Conservation (phyloP, 2,797 vertebrate species). For the Xyrichtys novacula region DNA sequence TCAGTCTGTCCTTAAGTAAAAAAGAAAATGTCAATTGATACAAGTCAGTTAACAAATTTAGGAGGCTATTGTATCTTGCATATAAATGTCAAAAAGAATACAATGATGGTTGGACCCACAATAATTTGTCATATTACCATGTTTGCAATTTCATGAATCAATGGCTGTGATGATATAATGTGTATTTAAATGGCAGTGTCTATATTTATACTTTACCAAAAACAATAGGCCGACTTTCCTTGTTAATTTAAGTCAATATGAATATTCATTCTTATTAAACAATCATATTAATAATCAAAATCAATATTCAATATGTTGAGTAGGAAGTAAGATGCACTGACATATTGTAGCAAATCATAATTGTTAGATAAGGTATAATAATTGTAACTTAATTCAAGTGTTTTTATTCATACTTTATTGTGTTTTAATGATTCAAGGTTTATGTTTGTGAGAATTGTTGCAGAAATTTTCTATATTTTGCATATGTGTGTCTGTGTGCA, state of each 20-base stretch:
- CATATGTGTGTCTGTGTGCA: too few relatives aligned
- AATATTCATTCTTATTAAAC: background rate
- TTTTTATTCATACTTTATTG: too few relatives aligned
- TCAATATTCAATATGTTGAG: background rate
- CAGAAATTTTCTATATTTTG: slow-evolving; percentile 49
- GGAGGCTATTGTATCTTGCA: background rate
- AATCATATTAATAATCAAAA: background rate
- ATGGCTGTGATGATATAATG: background rate
- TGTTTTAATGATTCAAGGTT: background rate
- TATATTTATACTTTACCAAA: background rate
- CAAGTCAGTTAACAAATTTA: background rate
- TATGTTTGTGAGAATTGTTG: slow-evolving; percentile 41
- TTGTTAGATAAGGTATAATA: too few relatives aligned
- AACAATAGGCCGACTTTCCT: background rate
- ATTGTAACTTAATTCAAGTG: too few relatives aligned
- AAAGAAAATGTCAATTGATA: background rate
- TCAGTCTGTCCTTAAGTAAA: background rate
- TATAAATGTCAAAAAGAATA: background rate
- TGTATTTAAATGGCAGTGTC: background rate
- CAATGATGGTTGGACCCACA: background rate
- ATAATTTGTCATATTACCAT: too few relatives aligned
- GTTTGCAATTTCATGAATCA: too few relatives aligned
- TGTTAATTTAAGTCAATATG: background rate
- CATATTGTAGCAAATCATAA: background rate
- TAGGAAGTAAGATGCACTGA: too few relatives aligned